Evolutionary conservation across 2,113 vertebrate genomes (phyloP), one percentile per base, ranked within the genome.

Genomic region (Microtus oregoni): DNA sequence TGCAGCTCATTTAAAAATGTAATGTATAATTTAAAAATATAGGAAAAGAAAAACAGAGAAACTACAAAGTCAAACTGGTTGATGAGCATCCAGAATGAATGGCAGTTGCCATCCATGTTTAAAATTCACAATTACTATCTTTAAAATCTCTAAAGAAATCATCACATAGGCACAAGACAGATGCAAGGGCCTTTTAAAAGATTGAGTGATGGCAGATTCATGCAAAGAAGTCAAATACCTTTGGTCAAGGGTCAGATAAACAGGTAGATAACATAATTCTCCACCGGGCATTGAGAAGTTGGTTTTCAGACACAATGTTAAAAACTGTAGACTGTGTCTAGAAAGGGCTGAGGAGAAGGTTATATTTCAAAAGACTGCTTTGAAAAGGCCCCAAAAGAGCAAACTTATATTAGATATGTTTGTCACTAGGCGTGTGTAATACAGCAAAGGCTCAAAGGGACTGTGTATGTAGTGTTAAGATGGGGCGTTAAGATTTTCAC

Each of bases 131-230:
- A 94, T 76, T 65, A 76, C 7, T 24, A 41, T 63, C 26, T 72
- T 50, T 77, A 72, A 19, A 92, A 22, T 86, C 47, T 90, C 44
- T 86, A 89, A 85, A 81, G 55, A 89, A 91, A 91, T 85, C 44
- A 35, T 95, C 55, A 47, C 9, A 13, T 10, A n/a, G 1, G 7
- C 67, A 38, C 22, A 92, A 82, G 38, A 81, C 0, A 38, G 67
- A 72, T 88, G 50, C 0, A 55, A 93, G 41, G 70, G 44, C 35
- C 19, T 65, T 95, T 89, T 52, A 6, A 94, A 68, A 28, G 28
- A 55, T 3, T 86, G 30, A 58, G 13, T 41, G 26, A 76, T 38
- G 90, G 38, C 17, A 92, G 79, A 87, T 38, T 82, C 24, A 3
- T 90, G 67, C 68, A 68, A 76, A 63, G 5, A 91, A 86, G 10